These are phyloP conservation scores for Lordiphosa collinella DNA, from an alignment of 1,140 invertebrate genomes.

Conservation along the genomic window DNA sequence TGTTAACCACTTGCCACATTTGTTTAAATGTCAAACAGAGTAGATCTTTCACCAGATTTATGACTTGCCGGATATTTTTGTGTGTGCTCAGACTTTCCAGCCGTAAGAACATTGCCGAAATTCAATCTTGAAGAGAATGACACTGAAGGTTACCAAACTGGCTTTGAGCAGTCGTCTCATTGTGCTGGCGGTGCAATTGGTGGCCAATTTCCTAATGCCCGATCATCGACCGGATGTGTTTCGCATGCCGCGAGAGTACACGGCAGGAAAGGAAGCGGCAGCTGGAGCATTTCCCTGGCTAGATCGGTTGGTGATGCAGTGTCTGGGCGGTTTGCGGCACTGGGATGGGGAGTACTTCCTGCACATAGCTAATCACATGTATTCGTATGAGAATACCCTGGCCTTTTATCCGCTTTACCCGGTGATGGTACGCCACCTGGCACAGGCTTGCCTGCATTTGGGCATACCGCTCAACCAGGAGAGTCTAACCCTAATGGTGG, in stretches of 20 bases:
- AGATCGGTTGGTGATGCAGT: slow-evolving; percentile 83
- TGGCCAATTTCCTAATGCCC: slow-evolving; percentile 84
- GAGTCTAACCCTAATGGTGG: slow-evolving; percentile 82
- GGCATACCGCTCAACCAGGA: slow-evolving; percentile 55
- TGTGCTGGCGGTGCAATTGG: slow-evolving; percentile 82
- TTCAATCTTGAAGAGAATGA: slow-evolving; percentile 33
- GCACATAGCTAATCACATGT: slow-evolving; percentile 94
- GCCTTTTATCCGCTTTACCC: slow-evolving; percentile 96
- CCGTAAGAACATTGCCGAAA: background rate
- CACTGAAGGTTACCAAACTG: slow-evolving; percentile 81
- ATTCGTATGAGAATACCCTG: slow-evolving; percentile 94
- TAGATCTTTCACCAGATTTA: too few species aligned
- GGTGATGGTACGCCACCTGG: slow-evolving; percentile 81
- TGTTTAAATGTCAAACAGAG: background rate
- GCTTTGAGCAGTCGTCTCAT: slow-evolving; percentile 80
- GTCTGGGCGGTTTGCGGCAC: slow-evolving; percentile 88
- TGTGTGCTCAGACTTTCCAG: too few species aligned
- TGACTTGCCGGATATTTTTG: too few species aligned
- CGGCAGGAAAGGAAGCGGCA: background rate
- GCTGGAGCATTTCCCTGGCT: slow-evolving; percentile 45
- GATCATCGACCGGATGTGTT: slow-evolving; percentile 88
- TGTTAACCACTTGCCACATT: slow-evolving; percentile 3
- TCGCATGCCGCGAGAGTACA: slow-evolving; percentile 79
- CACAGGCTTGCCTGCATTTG: slow-evolving; percentile 67
- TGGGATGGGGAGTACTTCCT: slow-evolving; percentile 98